Evolutionary conservation across 2,888 invertebrate genomes (phyloP).

Genomic region (Zonitis immaculata): DNA sequence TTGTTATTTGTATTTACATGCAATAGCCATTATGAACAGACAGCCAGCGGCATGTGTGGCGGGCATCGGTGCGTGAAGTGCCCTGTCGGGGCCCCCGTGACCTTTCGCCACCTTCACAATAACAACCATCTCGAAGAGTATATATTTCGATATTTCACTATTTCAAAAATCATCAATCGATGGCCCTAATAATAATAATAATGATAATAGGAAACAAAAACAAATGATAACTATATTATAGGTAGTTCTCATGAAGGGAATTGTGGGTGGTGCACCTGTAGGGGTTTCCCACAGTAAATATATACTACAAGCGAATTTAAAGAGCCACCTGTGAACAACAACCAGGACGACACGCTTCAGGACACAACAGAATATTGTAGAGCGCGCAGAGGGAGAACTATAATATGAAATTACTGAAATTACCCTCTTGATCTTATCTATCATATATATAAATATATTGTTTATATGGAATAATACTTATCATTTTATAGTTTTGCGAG

Average conservation of each 20-base stretch:
- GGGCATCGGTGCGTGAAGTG: conserved; percentile 56
- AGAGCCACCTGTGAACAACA: conserved; percentile 21
- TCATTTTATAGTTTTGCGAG: neutral
- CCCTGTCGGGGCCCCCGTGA: conserved; percentile 52
- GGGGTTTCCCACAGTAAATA: conserved; percentile 29
- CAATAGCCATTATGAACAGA: conserved; percentile 43
- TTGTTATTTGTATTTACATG: conserved; percentile 45
- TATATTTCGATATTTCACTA: neutral
- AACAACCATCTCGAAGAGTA: conserved; percentile 5
- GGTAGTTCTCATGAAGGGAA: neutral
- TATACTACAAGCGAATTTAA: conserved; percentile 2
- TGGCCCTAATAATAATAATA: too few relatives aligned
- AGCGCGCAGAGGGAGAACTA: too few relatives aligned
- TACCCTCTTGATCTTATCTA: conserved; percentile 3
- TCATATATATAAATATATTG: too few relatives aligned
- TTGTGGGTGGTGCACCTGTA: conserved; percentile 26
- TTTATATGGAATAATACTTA: neutral
- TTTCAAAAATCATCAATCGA: too few relatives aligned
- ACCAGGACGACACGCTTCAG: conserved; percentile 17
- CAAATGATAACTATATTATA: too few relatives aligned
- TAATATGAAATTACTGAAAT: conserved; percentile 19
- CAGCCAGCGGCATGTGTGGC: conserved; percentile 50
- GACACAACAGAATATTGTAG: conserved; percentile 12
- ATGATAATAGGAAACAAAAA: too few relatives aligned
- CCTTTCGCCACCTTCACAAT: conserved; percentile 24